Conservation (phyloP, 2,888 invertebrate species). For the Zygogramma bicolorata region DNA sequence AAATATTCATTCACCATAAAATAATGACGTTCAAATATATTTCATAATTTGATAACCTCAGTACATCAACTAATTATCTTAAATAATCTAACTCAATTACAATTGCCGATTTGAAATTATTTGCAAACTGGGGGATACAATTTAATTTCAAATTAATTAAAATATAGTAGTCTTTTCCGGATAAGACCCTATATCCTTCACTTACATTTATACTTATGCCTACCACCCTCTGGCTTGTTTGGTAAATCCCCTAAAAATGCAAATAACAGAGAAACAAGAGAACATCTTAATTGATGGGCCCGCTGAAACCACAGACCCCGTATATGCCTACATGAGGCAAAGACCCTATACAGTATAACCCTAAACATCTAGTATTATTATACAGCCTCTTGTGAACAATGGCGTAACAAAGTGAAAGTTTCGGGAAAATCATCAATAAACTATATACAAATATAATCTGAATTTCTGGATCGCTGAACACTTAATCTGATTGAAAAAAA, state of each 20-base stretch:
- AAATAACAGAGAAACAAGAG: not conserved
- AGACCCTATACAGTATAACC: slow-evolving; percentile 57
- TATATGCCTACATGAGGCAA: slow-evolving; percentile 41
- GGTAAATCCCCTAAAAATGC: slow-evolving; percentile 29
- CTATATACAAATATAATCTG: not conserved
- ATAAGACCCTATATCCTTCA: too few relatives aligned
- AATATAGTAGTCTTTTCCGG: too few relatives aligned
- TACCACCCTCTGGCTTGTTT: slow-evolving; percentile 40
- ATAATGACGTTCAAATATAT: too few relatives aligned
- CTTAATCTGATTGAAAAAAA: not conserved
- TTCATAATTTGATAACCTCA: too few relatives aligned
- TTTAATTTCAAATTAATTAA: too few relatives aligned
- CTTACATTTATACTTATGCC: slow-evolving; percentile 37
- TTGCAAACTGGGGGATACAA: not conserved
- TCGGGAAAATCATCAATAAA: too few relatives aligned
- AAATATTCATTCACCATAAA: too few relatives aligned
- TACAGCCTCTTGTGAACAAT: slow-evolving; percentile 65
- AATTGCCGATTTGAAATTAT: not conserved
- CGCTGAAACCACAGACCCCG: slow-evolving; percentile 12
- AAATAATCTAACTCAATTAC: too few relatives aligned
- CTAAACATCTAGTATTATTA: slow-evolving; percentile 65
- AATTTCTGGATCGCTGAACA: not conserved
- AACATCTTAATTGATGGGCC: slow-evolving; percentile 5
- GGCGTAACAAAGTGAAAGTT: slow-evolving; percentile 16
- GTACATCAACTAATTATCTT: too few relatives aligned